phyloP scores from a whole-genome alignment of 92 coral and sea anemone species.

The Epizoanthus fatuus region DNA sequence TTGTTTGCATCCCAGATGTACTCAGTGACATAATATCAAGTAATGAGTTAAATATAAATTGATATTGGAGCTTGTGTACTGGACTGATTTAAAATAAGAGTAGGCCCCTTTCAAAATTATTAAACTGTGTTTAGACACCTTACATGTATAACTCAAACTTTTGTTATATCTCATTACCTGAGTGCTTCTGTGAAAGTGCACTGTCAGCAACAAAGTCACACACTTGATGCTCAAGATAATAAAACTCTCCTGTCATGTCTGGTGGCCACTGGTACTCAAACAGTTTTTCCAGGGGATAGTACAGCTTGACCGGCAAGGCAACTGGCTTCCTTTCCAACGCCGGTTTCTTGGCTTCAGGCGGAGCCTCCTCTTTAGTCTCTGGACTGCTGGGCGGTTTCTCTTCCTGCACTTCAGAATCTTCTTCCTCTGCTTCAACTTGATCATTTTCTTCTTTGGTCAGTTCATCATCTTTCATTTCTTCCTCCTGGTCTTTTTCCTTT shows the following conservation, averaged over 20 bases:
- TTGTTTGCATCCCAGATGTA: too few relatives aligned
- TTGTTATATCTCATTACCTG: conserved; percentile 45
- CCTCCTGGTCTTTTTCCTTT: conserved; percentile 55
- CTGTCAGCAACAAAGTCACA: conserved; percentile 82
- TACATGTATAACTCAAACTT: too few relatives aligned
- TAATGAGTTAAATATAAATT: too few relatives aligned
- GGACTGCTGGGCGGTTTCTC: conserved; percentile 32
- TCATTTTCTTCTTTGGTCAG: conserved; percentile 56
- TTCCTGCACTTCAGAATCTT: conserved; percentile 32
- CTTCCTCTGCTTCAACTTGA: conserved; percentile 26
- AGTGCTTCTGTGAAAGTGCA: conserved; percentile 72
- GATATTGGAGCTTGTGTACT: too few relatives aligned
- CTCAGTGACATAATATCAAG: too few relatives aligned
- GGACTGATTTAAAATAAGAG: too few relatives aligned
- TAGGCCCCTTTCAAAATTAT: too few relatives aligned
- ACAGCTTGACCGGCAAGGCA: conserved; percentile 52
- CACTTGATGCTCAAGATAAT: conserved; percentile 77
- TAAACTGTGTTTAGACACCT: too few relatives aligned
- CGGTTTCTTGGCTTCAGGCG: conserved; percentile 40
- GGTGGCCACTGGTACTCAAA: conserved; percentile 98
- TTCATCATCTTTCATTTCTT: conserved; percentile 47
- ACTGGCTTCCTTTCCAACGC: conserved; percentile 55
- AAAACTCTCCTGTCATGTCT: conserved; percentile 89
- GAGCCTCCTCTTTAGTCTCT: conserved; percentile 44
- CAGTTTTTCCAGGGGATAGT: conserved; percentile 60